These are phyloP conservation scores for Menidia menidia DNA, from an alignment of 2,797 vertebrate genomes.

Conservation along the genomic window DNA sequence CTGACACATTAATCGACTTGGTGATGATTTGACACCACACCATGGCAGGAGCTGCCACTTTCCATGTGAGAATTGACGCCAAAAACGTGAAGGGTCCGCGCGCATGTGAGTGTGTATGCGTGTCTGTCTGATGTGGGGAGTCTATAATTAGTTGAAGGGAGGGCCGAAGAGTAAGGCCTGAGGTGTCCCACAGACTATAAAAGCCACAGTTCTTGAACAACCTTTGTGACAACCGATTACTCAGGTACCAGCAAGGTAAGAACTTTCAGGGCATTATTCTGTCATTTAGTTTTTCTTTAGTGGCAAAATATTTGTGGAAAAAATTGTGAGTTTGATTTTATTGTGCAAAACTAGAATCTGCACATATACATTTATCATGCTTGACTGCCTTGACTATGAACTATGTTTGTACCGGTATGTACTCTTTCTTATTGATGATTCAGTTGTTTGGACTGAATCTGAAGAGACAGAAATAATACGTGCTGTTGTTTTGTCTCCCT, in stretches of 20 bases:
- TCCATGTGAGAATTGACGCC: not conserved
- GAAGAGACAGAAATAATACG: not conserved
- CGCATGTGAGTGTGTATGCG: slow-evolving; percentile 12
- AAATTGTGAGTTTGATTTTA: not conserved
- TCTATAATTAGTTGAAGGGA: slow-evolving; percentile 44
- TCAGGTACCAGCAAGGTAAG: slow-evolving; percentile 65
- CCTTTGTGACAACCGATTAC: slow-evolving; percentile 41
- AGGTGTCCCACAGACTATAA: slow-evolving; percentile 70
- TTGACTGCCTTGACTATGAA: not conserved
- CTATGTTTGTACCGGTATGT: not conserved
- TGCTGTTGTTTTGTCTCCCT: slow-evolving; percentile 5
- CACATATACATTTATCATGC: not conserved
- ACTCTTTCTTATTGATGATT: not conserved
- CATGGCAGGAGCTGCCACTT: slow-evolving; percentile 18
- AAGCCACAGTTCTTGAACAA: slow-evolving; percentile 41
- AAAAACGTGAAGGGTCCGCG: slow-evolving; percentile 2
- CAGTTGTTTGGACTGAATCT: not conserved
- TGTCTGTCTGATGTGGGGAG: not conserved
- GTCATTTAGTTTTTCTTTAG: not conserved
- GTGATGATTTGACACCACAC: slow-evolving; percentile 23
- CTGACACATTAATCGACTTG: slow-evolving; percentile 31
- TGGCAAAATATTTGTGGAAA: not conserved
- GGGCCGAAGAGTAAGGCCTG: slow-evolving; percentile 53
- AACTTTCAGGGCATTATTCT: not conserved
- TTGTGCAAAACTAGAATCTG: not conserved